A percentile compares a stretch with the other conserved stretches of the same genome.
Evolutionary conservation across 2,888 invertebrate genomes (phyloP).

Genomic region (Xanthorhoe spadicearia): DNA sequence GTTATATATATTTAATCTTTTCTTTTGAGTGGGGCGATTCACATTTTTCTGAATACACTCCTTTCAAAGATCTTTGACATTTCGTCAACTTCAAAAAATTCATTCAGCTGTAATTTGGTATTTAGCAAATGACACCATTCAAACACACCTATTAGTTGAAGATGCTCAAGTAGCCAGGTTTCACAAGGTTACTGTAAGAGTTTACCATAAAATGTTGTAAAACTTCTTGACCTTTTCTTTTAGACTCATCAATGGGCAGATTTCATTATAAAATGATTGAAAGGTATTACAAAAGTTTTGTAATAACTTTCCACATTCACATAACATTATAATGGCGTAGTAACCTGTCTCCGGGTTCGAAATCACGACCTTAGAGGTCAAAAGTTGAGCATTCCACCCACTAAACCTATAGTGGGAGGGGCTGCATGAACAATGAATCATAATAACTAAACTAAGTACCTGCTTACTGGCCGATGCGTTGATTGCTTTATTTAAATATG

Average conservation of each 20-base stretch:
- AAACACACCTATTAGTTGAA: no score
- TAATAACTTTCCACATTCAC: conserved; percentile 6
- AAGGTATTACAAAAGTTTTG: background rate
- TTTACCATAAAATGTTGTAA: background rate
- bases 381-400: background rate
- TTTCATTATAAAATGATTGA: background rate
- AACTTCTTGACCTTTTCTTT: background rate
- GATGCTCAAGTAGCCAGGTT: background rate
- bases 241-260: background rate
- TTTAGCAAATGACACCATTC: no score
- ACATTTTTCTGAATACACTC: no score
- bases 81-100: no score
- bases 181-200: background rate
- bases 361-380: conserved; percentile 22
- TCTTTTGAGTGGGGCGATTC: no score
- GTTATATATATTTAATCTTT: no score
- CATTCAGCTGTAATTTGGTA: background rate
- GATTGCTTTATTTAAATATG: background rate
- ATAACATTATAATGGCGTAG: conserved; percentile 5
- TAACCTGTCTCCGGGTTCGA: conserved; percentile 17
- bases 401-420: conserved; percentile 1
- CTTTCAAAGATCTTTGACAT: no score
- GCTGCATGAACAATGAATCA: background rate
- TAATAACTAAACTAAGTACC: background rate
- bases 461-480: background rate